phyloP scores from a whole-genome alignment of 2,888 invertebrate genomes.

The Calephelis perditalis region DNA sequence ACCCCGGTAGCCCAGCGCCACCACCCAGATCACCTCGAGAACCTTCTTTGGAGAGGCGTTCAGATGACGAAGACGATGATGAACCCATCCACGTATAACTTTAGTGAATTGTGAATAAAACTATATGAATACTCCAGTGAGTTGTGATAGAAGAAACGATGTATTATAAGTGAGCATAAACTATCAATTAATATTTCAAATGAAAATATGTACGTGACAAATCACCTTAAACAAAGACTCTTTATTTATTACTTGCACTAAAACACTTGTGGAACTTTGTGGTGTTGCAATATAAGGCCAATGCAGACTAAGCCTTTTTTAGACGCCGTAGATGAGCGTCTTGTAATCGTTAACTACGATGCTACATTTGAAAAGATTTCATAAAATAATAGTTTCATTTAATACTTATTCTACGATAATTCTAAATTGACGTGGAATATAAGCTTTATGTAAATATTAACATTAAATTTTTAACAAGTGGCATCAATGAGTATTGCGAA shows the following conservation, averaged over 20 bases:
- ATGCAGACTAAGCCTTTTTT: too few species aligned
- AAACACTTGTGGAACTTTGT: constrained; percentile 18
- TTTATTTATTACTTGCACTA: constrained; percentile 31
- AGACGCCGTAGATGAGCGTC: too few species aligned
- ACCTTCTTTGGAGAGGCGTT: constrained; percentile 58
- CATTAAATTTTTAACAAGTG: too few species aligned
- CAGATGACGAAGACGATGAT: constrained; percentile 78
- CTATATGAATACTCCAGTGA: constrained; percentile 24
- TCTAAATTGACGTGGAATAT: too few species aligned
- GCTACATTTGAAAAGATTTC: too few species aligned
- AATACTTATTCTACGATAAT: too few species aligned
- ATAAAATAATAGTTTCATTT: too few species aligned
- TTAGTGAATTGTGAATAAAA: constrained; percentile 30
- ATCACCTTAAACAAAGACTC: constrained; percentile 18
- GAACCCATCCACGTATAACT: constrained; percentile 80
- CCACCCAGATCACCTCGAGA: constrained; percentile 65
- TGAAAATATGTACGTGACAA: constrained; percentile 5
- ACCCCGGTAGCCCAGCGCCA: constrained; percentile 79
- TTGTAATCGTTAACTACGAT: too few species aligned
- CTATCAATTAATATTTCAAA: constrained; percentile 20
- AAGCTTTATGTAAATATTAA: too few species aligned
- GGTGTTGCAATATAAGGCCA: constrained; percentile 8
- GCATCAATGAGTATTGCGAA: too few species aligned
- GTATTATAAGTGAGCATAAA: constrained; percentile 30
- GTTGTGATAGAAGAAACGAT: constrained; percentile 4